Percentiles rank a stretch among this genome's conserved stretches.
Evolutionary conservation across 2,888 invertebrate genomes (phyloP).

Genomic region (Gymnocheta viridis): DNA sequence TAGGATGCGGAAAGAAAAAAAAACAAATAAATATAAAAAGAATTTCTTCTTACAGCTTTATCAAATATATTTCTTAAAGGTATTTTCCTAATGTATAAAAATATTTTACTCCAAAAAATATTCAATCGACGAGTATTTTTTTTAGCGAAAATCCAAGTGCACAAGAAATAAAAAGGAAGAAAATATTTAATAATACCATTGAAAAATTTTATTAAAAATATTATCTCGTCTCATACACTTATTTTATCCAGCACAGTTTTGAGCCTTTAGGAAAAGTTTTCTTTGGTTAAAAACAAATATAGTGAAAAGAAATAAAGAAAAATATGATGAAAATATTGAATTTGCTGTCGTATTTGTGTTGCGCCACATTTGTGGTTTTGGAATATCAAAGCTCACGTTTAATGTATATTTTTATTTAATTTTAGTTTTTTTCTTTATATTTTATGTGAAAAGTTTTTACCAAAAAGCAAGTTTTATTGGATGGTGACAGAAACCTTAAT

Average conservation of each 20-base stretch:
- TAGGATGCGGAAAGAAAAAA: too few species aligned
- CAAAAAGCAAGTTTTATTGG: constrained; percentile 36
- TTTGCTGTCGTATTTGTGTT: constrained; percentile 49
- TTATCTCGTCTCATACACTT: constrained; percentile 1
- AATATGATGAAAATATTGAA: neutral
- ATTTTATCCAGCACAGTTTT: neutral
- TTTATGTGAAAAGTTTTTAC: constrained; percentile 20
- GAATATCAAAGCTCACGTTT: constrained; percentile 36
- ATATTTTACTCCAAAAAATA: neutral
- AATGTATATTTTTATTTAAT: neutral
- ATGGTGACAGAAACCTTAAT: constrained; percentile 30
- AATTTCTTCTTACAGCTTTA: neutral
- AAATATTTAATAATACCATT: neutral
- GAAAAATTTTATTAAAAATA: constrained; percentile 19
- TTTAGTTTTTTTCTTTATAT: neutral
- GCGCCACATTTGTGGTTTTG: constrained; percentile 33
- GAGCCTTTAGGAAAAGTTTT: constrained; percentile 9
- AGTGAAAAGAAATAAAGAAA: neutral
- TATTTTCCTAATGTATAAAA: neutral
- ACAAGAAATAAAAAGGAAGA: neutral
- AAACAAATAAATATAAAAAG: too few species aligned
- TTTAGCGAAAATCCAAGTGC: neutral
- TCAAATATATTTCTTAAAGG: neutral
- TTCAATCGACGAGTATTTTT: constrained; percentile 14
- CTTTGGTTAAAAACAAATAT: neutral